Base-by-base conservation (phyloP, 1,140 invertebrate species). In the Drosophila santomea region DNA sequence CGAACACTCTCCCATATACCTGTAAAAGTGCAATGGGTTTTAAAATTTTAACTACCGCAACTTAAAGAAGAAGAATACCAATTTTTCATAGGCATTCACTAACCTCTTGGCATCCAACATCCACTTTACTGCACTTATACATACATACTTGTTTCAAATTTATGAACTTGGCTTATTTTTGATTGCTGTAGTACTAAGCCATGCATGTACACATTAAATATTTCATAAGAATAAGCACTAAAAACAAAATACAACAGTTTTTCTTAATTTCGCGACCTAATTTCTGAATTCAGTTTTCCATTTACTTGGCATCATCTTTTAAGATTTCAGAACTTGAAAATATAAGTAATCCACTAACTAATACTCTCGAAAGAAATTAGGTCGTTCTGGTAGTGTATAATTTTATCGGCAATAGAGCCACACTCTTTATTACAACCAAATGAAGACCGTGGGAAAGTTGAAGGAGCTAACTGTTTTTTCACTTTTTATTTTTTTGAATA, bases 401-500 rank as follows among this genome's bases (percentile, higher is more conserved):
- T 35, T 25, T 50, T 3, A 2, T 32, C 1, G 25, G 11, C n/a
- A 35, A 15, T 50, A 50, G n/a, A 32, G 11, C 15, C 36, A 8
- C 50, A 32, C 50, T 20, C 36, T 20, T 35, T 20, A 36, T n/a
- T 14, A 36, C 35, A 52, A 14, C 6, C 36, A 54, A 52, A 36
- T n/a, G 1, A 35, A 48, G 25, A 48, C 5, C 45, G 2, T 4
- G 25, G 14, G 50, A 32, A 32, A 32, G 32, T 32, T 7, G 7
- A 32, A 32, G 3, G 32, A 10, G 7, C 32, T 52, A 12, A 52
- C 28, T 15, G 35, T 52, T 57, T 38, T 83, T 78, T 83, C 75
- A 45, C 47, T 23, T 67, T 74, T 41, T 75, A 38, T 58, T 17
- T 75, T 80, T 48, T 50, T 15, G n/a, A 85, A 68, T 43, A 45